A percentile compares a stretch with the other conserved stretches of the same genome.
Conservation (phyloP, 2,797 vertebrate species). For the Sebastolobus altivelis region DNA sequence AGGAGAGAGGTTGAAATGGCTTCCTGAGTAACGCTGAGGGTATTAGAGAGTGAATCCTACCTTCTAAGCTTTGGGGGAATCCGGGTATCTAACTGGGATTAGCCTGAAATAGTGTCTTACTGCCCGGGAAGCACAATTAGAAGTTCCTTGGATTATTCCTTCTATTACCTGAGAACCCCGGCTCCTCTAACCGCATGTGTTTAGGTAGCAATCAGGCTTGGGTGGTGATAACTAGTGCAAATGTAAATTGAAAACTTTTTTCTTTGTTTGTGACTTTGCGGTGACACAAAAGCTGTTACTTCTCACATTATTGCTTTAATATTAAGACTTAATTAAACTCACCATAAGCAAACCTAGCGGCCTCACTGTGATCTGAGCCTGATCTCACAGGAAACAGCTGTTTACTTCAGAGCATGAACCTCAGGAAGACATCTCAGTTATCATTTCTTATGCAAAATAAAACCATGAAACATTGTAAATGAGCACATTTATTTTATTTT, state of each 20-base stretch:
- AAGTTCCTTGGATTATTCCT: constrained; percentile 66
- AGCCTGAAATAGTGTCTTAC: constrained; percentile 65
- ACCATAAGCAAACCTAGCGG: not conserved
- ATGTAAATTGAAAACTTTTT: not conserved
- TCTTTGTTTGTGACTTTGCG: not conserved
- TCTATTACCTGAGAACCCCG: constrained; percentile 32
- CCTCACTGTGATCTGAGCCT: not conserved
- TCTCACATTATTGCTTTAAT: not conserved
- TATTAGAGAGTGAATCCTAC: constrained; percentile 71
- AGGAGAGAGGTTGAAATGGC: constrained; percentile 55
- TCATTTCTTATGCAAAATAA: not conserved
- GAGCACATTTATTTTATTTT: not conserved
- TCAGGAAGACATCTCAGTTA: too few species aligned
- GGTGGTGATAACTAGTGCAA: constrained; percentile 38
- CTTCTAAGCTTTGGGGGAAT: constrained; percentile 70
- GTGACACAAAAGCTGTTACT: not conserved
- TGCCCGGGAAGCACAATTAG: constrained; percentile 82
- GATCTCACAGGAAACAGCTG: not conserved
- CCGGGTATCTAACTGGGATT: constrained; percentile 79
- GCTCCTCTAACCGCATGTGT: constrained; percentile 12
- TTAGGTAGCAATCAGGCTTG: constrained; percentile 36
- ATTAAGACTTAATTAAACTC: not conserved
- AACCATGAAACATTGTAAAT: not conserved
- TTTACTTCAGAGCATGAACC: not conserved
- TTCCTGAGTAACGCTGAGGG: constrained; percentile 56